Percentiles rank a stretch among this genome's conserved stretches.
Evolutionary conservation across 2,888 invertebrate genomes (phyloP).

Genomic region (Cepaea hortensis): DNA sequence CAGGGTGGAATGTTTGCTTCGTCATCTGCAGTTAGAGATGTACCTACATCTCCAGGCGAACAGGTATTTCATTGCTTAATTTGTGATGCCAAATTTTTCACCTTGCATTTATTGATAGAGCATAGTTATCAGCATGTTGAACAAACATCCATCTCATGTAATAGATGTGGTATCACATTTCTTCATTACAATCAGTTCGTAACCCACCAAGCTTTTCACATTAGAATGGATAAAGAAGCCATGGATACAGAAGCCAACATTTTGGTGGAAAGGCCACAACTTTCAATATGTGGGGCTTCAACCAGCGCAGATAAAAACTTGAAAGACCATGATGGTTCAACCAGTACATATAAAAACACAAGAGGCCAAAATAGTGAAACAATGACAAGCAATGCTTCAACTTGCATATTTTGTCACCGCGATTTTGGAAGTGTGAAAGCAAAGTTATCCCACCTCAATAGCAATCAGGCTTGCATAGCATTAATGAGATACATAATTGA

Average conservation of each 20-base stretch:
- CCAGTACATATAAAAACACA: neutral
- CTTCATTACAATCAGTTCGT: constrained; percentile 35
- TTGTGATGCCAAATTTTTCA: constrained; percentile 24
- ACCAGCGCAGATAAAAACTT: neutral
- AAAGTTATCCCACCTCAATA: neutral
- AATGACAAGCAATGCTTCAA: neutral
- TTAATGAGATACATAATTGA: constrained; percentile 7
- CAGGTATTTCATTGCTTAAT: constrained; percentile 17
- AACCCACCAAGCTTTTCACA: constrained; percentile 37
- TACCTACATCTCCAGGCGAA: neutral
- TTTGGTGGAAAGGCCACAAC: too few relatives aligned
- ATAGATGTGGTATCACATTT: constrained; percentile 19
- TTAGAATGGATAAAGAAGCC: constrained; percentile 38
- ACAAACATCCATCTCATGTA: constrained; percentile 18
- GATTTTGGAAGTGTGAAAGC: neutral
- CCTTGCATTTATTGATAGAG: constrained; percentile 15
- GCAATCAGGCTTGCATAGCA: neutral
- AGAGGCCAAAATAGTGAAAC: neutral
- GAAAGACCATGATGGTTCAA: neutral
- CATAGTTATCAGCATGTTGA: constrained; percentile 38
- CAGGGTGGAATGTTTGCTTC: neutral
- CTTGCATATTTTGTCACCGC: constrained; percentile 21
- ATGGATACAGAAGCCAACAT: neutral
- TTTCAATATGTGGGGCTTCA: neutral
- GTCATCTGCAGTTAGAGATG: neutral